Base-by-base conservation (phyloP, 1,140 invertebrate species). In the Archegozetes longisetosus region DNA sequence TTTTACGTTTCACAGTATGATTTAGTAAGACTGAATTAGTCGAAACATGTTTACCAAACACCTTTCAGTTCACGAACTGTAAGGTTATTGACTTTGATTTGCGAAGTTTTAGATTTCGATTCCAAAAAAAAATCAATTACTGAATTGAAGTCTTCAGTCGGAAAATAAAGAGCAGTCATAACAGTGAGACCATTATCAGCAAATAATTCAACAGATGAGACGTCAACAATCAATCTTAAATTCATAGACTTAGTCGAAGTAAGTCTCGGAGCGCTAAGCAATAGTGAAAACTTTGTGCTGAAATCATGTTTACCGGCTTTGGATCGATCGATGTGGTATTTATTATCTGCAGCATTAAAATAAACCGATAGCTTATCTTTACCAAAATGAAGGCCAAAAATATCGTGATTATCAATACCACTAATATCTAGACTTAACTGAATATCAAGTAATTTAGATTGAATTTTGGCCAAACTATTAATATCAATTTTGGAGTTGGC, bases 131-230 rank as follows among this genome's bases (percentile, higher is more conserved):
- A 40, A 40, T 40, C 17, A 9, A 40, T 40, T 9, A 9, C 17
- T 9, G 32, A 9, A 51, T 51, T 24, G 6, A 51, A n/a, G 20
- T 20, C 12, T 9, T 51, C n/a, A 12, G n/a, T 54, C 17, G 58
- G 32, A 53, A 24, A 60, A 29, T 29, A 17, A 12, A 46, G 17
- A 27, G 4, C n/a, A 14, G 58, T 53, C 17, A 60, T 29, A 2
- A 17, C 3, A 22, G 29, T 47, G 4, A 60, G 20, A 22, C 58
- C 58, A 17, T 60, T 26, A 29, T 60, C 58, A 13, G 2, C n/a
- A 40, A 60, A 60, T 2, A 60, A 20, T 60, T 60, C 58, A 14
- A 53, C 26, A 1, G 51, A 0, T 3, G 20, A 22, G 2, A 32
- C 20, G 32, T 60, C 58, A 17, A 53, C 14, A 4, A 60, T 13